Base-by-base conservation (phyloP, 1,140 invertebrate genomes). In the Ceratosolen solmsi region DNA sequence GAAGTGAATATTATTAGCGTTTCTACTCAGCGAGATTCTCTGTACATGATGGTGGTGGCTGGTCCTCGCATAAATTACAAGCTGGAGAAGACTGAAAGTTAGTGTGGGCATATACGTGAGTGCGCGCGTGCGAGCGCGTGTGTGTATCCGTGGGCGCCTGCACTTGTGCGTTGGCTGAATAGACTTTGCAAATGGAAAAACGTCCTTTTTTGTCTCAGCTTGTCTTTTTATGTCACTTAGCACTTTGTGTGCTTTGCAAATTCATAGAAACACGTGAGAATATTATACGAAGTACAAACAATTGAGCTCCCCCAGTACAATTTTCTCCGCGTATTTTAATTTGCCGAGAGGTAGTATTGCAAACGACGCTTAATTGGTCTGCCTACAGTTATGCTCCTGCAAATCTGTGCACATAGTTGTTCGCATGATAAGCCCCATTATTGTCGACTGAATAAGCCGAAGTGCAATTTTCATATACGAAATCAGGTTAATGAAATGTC, bases 1-100 rank as follows among this genome's bases (percentile, higher is more conserved):
- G 87, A 89, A 90, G 88, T 83, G 86, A 88, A 88, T 88, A 89
- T 89, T 88, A 88, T 89, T 90, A 88, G 86, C 87, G 88, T 89
- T 87, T 84, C 85, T 81, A 33, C 63, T 38, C 33, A 20, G 60
- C 30, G 60, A 65, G 60, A 65, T 65, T 65, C 60, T 27, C 58
- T 38, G 38, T 41, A 25, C 33, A 30, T 79, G 36, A 54, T 76
- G 27, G 60, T 65, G 41, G 41, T 60, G 60, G 22, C 58, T 38
- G 49, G 68, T 79, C 65, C 65, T 79, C 77, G 41, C 77, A 72
- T 72, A 71, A 79, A 72, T 71, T 54, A 22, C 51, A 75, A 75
- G 33, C 46, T 75, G n/a, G 41, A 54, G 51, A 58, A 38, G 33
- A 38, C 30, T 30, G 51, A 56, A 30, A 58, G n/a, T 56, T 75